Conservation (phyloP, 2,113 vertebrate species). For the Epinephelus fuscoguttatus region DNA sequence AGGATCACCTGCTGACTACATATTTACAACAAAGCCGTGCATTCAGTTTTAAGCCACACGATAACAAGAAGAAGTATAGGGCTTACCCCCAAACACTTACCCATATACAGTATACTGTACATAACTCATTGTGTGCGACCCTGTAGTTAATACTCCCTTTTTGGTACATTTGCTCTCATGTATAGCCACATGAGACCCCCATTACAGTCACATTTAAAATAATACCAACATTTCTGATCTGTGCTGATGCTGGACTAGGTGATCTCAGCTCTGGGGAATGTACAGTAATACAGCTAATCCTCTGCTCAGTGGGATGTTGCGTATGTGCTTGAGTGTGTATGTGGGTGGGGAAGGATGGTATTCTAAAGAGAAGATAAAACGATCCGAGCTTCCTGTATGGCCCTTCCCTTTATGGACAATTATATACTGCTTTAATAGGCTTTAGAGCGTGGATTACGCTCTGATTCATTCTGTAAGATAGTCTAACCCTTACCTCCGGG, state of each 20-base stretch:
- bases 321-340: not conserved
- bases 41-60: not conserved
- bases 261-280: conserved; percentile 47
- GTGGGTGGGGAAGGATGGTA: not conserved
- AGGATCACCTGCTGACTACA: not conserved
- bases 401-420: conserved; percentile 27
- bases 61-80: not conserved
- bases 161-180: no score
- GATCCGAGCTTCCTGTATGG: conserved; percentile 21
- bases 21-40: not conserved
- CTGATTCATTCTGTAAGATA: conserved; percentile 41
- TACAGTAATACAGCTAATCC: conserved; percentile 55
- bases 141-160: not conserved
- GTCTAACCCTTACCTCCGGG: conserved; percentile 31
- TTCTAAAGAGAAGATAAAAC: conserved; percentile 39
- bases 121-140: not conserved
- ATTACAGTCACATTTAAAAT: conserved; percentile 16
- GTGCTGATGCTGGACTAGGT: conserved; percentile 39
- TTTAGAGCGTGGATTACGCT: conserved; percentile 38
- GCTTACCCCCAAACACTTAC: not conserved
- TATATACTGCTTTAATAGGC: conserved; percentile 36
- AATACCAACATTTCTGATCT: conserved; percentile 23
- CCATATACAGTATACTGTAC: not conserved
- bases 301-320: not conserved
- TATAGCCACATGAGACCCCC: not conserved